These are phyloP conservation scores for Axea sp. DNA, from an alignment of 2,888 invertebrate genomes.

Conservation along the genomic window DNA sequence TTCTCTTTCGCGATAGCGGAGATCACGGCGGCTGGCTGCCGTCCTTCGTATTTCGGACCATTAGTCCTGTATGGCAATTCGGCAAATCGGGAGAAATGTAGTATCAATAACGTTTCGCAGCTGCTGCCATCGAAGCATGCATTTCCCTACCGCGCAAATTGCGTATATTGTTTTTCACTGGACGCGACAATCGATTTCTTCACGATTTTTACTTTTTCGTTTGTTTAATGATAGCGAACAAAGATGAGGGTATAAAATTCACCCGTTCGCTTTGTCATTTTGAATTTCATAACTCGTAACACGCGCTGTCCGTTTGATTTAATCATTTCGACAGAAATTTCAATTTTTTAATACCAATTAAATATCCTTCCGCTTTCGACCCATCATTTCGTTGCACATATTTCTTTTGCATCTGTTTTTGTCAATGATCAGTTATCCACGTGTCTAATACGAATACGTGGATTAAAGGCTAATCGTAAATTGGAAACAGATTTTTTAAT, in stretches of 20 bases:
- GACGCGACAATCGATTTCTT: slow-evolving; percentile 62
- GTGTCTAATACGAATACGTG: too few species aligned
- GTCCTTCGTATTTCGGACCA: slow-evolving; percentile 74
- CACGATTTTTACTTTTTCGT: slow-evolving; percentile 55
- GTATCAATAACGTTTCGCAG: slow-evolving; percentile 79
- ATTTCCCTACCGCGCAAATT: slow-evolving; percentile 75
- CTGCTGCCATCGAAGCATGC: slow-evolving; percentile 78
- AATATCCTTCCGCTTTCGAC: too few species aligned
- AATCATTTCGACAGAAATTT: too few species aligned
- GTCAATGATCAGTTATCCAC: too few species aligned
- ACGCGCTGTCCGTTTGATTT: too few species aligned
- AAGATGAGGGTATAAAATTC: slow-evolving; percentile 26
- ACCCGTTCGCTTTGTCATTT: slow-evolving; percentile 16
- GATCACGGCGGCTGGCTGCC: slow-evolving; percentile 56
- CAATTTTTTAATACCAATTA: too few species aligned
- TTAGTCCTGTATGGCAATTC: slow-evolving; percentile 78
- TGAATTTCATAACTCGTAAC: slow-evolving; percentile 3
- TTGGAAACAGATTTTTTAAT: too few species aligned
- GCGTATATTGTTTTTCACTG: slow-evolving; percentile 63
- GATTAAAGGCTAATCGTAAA: too few species aligned
- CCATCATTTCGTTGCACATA: too few species aligned
- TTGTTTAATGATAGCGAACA: slow-evolving; percentile 49
- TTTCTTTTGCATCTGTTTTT: too few species aligned
- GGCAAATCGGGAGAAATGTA: slow-evolving; percentile 80
- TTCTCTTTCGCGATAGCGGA: slow-evolving; percentile 45